A percentile compares a stretch with the other conserved stretches of the same genome.
Evolutionary conservation across 2,797 vertebrate species (phyloP).

Genomic region (Myotis myotis): DNA sequence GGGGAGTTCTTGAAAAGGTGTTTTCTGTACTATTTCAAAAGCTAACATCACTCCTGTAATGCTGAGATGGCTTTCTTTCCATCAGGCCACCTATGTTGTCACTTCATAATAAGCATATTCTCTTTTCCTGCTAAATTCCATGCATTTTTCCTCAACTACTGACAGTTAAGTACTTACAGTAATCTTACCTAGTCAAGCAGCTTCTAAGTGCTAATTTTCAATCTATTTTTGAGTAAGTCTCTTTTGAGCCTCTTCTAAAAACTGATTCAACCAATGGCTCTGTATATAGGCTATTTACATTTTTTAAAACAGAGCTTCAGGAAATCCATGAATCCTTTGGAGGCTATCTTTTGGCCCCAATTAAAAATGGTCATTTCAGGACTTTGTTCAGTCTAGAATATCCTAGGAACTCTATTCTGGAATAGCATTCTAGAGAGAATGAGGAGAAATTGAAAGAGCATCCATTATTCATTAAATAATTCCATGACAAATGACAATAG

Average conservation of each 20-base stretch:
- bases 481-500: not conserved
- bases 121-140: not conserved
- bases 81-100: not conserved
- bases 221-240: not conserved
- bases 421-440: not conserved
- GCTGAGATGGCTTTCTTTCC: not conserved
- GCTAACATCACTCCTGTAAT: not conserved
- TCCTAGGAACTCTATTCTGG: not conserved
- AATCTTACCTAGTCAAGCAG: not conserved
- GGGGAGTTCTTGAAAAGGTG: not conserved
- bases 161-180: not conserved
- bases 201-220: not conserved
- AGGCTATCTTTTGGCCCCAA: not conserved
- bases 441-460: not conserved
- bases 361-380: not conserved
- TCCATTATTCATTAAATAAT: not conserved
- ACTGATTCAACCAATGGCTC: not conserved
- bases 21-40: constrained; percentile 20
- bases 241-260: not conserved
- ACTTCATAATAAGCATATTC: not conserved
- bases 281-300: not conserved
- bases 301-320: not conserved
- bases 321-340: not conserved
- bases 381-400: not conserved
- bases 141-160: not conserved